Evolutionary conservation across 2,797 vertebrate species (phyloP).

Genomic region (Taeniopygia guttata): DNA sequence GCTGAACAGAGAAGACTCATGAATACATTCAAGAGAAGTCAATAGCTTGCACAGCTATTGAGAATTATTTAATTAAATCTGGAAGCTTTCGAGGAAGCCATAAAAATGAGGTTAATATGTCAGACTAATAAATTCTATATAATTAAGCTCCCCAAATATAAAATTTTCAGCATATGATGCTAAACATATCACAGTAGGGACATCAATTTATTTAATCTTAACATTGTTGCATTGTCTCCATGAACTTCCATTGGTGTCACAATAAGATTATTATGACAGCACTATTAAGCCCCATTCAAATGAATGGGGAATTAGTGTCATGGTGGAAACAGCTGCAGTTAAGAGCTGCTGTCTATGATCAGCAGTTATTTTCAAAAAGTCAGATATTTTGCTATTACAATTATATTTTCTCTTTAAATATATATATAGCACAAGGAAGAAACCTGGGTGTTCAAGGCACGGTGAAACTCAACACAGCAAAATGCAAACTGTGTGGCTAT

Average conservation of each 20-base stretch:
- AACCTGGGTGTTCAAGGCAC: neutral
- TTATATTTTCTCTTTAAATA: slow-evolving; percentile 11
- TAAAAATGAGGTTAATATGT: slow-evolving; percentile 69
- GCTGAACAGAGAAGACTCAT: slow-evolving; percentile 22
- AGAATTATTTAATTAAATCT: slow-evolving; percentile 66
- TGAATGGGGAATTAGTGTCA: slow-evolving; percentile 70
- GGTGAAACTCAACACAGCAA: neutral
- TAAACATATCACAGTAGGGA: slow-evolving; percentile 56
- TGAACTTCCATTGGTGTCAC: slow-evolving; percentile 67
- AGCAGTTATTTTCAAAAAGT: slow-evolving; percentile 62
- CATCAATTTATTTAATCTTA: slow-evolving; percentile 72
- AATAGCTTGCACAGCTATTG: slow-evolving; percentile 27
- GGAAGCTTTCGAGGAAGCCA: slow-evolving; percentile 43
- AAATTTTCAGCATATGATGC: slow-evolving; percentile 56
- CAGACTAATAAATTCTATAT: slow-evolving; percentile 67
- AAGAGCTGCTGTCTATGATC: slow-evolving; percentile 57
- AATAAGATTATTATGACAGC: slow-evolving; percentile 68
- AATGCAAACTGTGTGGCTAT: accelerated
- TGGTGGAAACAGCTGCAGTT: slow-evolving; percentile 66
- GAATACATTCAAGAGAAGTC: slow-evolving; percentile 51
- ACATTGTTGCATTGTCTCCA: slow-evolving; percentile 65
- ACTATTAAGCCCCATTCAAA: slow-evolving; percentile 61
- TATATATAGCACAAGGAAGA: neutral
- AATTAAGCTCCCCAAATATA: slow-evolving; percentile 65
- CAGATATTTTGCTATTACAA: slow-evolving; percentile 39